These are phyloP conservation scores for Thunnus thynnus DNA, from an alignment of 2,113 vertebrate species.

Conservation along the genomic window DNA sequence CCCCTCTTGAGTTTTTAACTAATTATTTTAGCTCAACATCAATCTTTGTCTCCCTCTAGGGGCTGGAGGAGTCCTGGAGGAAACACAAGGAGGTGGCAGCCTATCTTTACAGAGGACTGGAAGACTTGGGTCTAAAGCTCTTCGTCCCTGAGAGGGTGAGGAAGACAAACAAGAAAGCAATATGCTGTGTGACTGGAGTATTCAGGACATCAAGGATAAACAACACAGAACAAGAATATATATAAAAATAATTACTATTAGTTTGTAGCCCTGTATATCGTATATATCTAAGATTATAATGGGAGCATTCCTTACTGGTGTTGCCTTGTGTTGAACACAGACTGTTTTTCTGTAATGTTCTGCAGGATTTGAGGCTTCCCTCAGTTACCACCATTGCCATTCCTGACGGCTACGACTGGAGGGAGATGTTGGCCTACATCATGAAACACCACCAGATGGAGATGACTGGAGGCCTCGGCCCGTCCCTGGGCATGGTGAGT, in stretches of 20 bases:
- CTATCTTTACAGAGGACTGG: slow-evolving; percentile 87
- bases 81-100: slow-evolving; percentile 85
- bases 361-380: slow-evolving; percentile 89
- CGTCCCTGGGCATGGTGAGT: slow-evolving; percentile 91
- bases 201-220: background rate
- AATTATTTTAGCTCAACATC: background rate
- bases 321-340: background rate
- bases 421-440: slow-evolving; percentile 87
- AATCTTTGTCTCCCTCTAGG: slow-evolving; percentile 82
- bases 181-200: background rate
- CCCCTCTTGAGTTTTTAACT: background rate
- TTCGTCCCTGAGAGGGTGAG: slow-evolving; percentile 92
- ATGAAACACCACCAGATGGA: slow-evolving; percentile 90
- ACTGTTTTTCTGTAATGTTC: background rate
- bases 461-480: slow-evolving; percentile 92
- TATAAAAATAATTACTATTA: background rate
- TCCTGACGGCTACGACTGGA: slow-evolving; percentile 91
- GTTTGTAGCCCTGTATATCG: background rate
- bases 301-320: background rate
- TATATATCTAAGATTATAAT: background rate
- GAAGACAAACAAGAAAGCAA: slow-evolving; percentile 5
- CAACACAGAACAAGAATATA: background rate
- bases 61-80: slow-evolving; percentile 91
- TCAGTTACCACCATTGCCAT: slow-evolving; percentile 91
- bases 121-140: slow-evolving; percentile 90